A percentile compares a stretch with the other conserved stretches of the same genome.
phyloP scores from a whole-genome alignment of 2,113 vertebrate genomes.

The Phylloscopus trochiloides region DNA sequence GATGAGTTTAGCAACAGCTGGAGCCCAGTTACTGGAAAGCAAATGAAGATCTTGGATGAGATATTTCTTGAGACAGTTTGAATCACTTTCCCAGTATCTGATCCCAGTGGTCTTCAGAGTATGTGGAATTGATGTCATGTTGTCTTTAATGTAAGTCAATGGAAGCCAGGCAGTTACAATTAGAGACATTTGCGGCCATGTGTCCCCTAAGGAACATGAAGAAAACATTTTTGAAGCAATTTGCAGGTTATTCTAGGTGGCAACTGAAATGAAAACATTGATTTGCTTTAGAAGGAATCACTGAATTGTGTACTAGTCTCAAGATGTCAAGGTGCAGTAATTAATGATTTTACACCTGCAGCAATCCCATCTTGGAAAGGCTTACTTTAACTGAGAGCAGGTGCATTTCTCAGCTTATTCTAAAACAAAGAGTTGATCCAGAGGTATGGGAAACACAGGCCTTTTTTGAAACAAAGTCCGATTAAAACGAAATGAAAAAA shows the following conservation, averaged over 20 bases:
- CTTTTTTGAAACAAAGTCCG: not conserved
- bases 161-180: not conserved
- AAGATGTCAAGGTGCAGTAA: not conserved
- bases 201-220: not conserved
- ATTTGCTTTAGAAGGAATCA: not conserved
- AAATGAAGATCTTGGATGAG: not conserved
- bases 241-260: not conserved
- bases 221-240: not conserved
- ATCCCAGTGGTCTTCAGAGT: not conserved
- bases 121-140: not conserved
- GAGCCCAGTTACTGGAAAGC: not conserved
- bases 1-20: not conserved
- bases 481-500: not conserved
- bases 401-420: not conserved
- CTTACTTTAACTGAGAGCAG: not conserved
- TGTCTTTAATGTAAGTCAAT: not conserved
- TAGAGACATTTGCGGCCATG: not conserved
- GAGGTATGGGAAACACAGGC: not conserved
- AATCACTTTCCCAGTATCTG: not conserved
- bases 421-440: not conserved
- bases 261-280: not conserved
- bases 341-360: slow-evolving; percentile 1
- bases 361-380: not conserved
- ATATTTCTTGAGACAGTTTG: not conserved
- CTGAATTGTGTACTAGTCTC: not conserved